Evolutionary conservation across 2,888 invertebrate species (phyloP), one percentile per base, ranked within the genome.

Genomic region (Monopis laevigella): DNA sequence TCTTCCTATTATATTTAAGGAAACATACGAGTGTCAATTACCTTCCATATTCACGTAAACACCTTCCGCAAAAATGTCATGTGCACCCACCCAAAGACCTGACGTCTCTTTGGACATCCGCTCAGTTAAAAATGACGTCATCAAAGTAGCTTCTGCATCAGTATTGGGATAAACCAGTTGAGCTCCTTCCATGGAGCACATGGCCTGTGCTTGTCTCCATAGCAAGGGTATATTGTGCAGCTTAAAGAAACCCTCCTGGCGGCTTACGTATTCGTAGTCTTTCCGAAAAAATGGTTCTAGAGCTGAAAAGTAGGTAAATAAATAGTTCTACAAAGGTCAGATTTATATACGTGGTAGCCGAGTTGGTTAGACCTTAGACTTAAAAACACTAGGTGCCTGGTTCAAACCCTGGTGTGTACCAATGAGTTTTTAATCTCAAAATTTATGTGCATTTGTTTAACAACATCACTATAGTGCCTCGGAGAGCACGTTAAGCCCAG

Each of bases 1-100:
- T n/a, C n/a, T n/a, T n/a, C n/a, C n/a, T n/a, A n/a, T n/a, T n/a
- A n/a, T n/a, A n/a, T n/a, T n/a, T n/a, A n/a, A n/a, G n/a, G n/a
- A n/a, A n/a, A n/a, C n/a, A n/a, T n/a, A n/a, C n/a, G n/a, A n/a
- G n/a, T n/a, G n/a, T n/a, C n/a, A n/a, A 29, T 11, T 29, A 36
- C 36, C 36, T 36, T 21, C 3, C 3, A 36, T 21, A 36, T 21
- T 36, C 12, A 36, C 21, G 21, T 21, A 36, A 6, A 36, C 12
- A 5, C 36, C 36, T n/a, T 36, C 36, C n/a, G 19, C 19, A 16
- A 36, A 36, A 21, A 36, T 3, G 21, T 36, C 36, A 21, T 36
- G 36, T 21, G 36, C 36, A 2, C 21, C 36, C 7, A 36, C 12
- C 36, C 36, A 36, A 13, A 36, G 3, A 2, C 21, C 21, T 6